Evolutionary conservation across 2,113 vertebrate genomes (phyloP), one percentile per base, ranked within the genome.

Genomic region (Larimichthys crocea): DNA sequence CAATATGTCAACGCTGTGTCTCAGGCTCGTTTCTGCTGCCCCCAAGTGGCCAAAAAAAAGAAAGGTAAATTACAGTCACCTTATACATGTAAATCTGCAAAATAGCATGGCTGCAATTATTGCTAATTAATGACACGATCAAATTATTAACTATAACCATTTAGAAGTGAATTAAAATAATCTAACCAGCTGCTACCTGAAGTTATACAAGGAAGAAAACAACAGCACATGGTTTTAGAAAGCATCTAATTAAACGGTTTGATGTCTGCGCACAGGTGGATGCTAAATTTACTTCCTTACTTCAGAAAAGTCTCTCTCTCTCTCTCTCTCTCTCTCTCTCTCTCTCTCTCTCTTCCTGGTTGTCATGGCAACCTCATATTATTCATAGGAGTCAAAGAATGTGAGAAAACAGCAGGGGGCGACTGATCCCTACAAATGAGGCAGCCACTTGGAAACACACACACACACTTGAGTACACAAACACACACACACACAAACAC

Each of bases 391-490:
- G 74, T 52, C 63, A 44, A 85, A 85, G 71, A 20, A 74, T 80
- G 48, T 70, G 57, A 57, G 40, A 75, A 77, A 88, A 93, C 93
- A 92, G 92, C 87, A 94, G 93, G 92, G 92, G 93, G 92, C 93
- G 91, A 91, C 92, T 91, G 83, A 84, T 89, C 78, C 84, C 66
- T 64, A 84, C 73, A 79, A 84, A 93, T 91, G 83, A 87, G 20
- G 42, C 68, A 50, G 70, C 64, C 68, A 14, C 55, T 42, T 48
- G 42, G 53, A 77, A 62, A 24, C 31, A 77, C 64, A 80, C 65
- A 73, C 26, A 29, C 20, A 73, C 16, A 46, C 29, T 29, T 29
- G 29, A 4, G 29, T 24, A 62, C 53, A 65, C 42, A 77, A 61
- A 79, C 65, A 73, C 26, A 40, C n/a, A 74, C 5, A 48, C 69